Evolutionary conservation across 1,140 invertebrate species (phyloP).

Genomic region (Zaprionus nigranus): DNA sequence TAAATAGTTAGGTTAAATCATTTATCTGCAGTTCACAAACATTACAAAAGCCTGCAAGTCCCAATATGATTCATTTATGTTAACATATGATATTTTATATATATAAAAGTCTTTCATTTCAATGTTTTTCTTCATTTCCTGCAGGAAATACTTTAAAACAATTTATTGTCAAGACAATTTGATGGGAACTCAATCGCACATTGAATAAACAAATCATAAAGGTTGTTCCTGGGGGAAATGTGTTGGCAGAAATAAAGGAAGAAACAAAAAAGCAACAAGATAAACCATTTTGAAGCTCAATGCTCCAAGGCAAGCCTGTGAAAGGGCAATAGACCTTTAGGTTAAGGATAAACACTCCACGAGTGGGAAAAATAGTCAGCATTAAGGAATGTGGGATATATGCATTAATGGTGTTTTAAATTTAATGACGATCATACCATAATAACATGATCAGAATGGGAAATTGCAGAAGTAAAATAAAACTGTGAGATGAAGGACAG

Average conservation of each 20-base stretch:
- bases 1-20: no score
- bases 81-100: no score
- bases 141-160: constrained; percentile 13
- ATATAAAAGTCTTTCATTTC: not conserved
- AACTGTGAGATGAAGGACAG: constrained; percentile 9
- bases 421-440: constrained; percentile 19
- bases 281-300: constrained; percentile 38
- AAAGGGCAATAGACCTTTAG: not conserved
- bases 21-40: no score
- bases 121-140: constrained; percentile 4
- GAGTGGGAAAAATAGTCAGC: not conserved
- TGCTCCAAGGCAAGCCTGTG: constrained; percentile 24
- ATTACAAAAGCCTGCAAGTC: no score
- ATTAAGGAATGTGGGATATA: constrained; percentile 1
- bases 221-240: constrained; percentile 13
- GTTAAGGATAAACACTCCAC: constrained; percentile 5
- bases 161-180: constrained; percentile 10
- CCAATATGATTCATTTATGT: no score
- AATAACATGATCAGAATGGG: constrained; percentile 19
- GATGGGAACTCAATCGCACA: not conserved
- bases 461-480: not conserved
- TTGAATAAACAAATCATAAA: constrained; percentile 32
- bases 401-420: constrained; percentile 2
- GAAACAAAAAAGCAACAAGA: constrained; percentile 17
- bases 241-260: constrained; percentile 7